Conservation (phyloP, 2,797 vertebrate species). For the Spondyliosoma cantharus region DNA sequence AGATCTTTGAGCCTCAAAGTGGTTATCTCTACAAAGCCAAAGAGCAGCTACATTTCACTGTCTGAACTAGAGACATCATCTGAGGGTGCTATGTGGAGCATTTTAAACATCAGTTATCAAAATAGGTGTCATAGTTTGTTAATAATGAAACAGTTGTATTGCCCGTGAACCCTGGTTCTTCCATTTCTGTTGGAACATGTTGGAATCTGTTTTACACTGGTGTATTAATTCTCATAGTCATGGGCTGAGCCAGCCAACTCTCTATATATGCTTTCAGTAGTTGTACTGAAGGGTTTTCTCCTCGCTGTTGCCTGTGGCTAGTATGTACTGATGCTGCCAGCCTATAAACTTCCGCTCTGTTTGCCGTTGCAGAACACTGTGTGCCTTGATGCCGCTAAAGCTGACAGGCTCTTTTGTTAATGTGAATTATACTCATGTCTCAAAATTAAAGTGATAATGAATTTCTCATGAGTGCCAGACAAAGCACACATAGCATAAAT, state of each 20-base stretch:
- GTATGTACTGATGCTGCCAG: too few relatives aligned
- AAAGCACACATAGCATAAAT: background rate
- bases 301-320: too few relatives aligned
- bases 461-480: background rate
- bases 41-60: conserved; percentile 18
- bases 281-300: too few relatives aligned
- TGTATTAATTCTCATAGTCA: background rate
- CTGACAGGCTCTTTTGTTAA: background rate
- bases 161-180: too few relatives aligned
- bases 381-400: background rate
- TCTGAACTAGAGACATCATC: background rate
- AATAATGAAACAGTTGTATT: background rate
- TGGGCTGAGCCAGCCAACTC: background rate
- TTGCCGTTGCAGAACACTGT: background rate
- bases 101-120: background rate
- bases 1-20: background rate
- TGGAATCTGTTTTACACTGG: background rate
- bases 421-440: background rate
- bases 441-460: background rate
- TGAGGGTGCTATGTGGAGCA: background rate
- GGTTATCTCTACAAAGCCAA: conserved; percentile 13
- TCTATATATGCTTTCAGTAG: background rate
- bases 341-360: background rate
- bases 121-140: background rate
- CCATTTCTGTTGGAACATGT: too few relatives aligned